Evolutionary conservation across 2,888 invertebrate genomes (phyloP).

Genomic region (Elegia similella): DNA sequence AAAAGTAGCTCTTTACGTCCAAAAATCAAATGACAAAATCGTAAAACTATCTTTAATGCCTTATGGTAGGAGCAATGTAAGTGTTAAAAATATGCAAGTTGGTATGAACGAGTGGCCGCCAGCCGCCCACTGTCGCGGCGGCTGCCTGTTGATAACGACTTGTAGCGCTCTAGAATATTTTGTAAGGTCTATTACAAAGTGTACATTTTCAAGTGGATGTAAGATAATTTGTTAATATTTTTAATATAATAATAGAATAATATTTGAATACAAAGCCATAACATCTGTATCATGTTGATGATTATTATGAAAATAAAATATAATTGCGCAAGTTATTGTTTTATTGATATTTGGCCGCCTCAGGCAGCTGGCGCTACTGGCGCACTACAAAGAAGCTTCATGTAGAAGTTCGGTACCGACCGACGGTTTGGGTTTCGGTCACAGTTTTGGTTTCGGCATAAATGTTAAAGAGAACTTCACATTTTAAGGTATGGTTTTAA

Average conservation of each 20-base stretch:
- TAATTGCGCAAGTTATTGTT: constrained; percentile 50
- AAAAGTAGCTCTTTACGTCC: constrained; percentile 49
- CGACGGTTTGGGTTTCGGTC: too few relatives aligned
- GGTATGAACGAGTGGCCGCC: constrained; percentile 36
- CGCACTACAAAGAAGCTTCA: background rate
- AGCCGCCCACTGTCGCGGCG: background rate
- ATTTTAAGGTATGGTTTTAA: too few relatives aligned
- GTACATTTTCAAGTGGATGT: constrained; percentile 80
- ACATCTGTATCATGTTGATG: constrained; percentile 81
- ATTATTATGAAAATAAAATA: constrained; percentile 77
- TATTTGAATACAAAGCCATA: constrained; percentile 80
- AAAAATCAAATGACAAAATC: constrained; percentile 39
- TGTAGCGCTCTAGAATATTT: constrained; percentile 63
- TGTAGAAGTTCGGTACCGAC: too few relatives aligned
- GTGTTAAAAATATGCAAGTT: constrained; percentile 56
- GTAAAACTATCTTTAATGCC: constrained; percentile 54
- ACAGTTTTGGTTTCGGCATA: too few relatives aligned
- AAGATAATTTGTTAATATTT: constrained; percentile 82
- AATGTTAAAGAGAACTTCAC: too few relatives aligned
- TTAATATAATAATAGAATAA: constrained; percentile 77
- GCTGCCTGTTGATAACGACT: constrained; percentile 42
- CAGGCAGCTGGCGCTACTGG: too few relatives aligned
- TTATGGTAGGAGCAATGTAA: constrained; percentile 59
- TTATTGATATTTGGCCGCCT: constrained; percentile 1
- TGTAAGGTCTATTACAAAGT: constrained; percentile 76